phyloP scores from a whole-genome alignment of 1,140 invertebrate species.

The Heterodera schachtii region DNA sequence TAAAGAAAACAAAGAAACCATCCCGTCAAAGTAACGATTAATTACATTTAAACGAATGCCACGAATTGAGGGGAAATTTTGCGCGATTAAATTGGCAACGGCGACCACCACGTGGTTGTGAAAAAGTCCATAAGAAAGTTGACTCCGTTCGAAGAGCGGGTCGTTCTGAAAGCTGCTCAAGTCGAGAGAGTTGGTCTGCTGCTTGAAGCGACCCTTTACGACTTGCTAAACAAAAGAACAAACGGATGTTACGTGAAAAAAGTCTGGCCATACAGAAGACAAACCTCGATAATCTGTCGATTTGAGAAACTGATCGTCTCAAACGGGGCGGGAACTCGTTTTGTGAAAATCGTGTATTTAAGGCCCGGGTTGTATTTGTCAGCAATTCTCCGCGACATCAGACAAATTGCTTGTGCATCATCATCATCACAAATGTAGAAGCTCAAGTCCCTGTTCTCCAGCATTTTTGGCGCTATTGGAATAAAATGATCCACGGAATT shows the following conservation, averaged over 20 bases:
- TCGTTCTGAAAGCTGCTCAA: constrained; percentile 43
- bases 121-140: constrained; percentile 17
- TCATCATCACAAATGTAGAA: constrained; percentile 23
- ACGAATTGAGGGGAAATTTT: constrained; percentile 32
- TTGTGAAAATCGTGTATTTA: constrained; percentile 34
- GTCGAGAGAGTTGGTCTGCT: constrained; percentile 41
- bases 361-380: constrained; percentile 35
- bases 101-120: constrained; percentile 44
- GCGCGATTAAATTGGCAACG: constrained; percentile 24
- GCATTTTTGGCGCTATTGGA: constrained; percentile 33
- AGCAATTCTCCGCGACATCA: constrained; percentile 30
- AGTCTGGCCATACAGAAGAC: background rate
- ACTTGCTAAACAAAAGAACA: constrained; percentile 30
- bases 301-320: constrained; percentile 21
- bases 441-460: constrained; percentile 19
- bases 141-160: constrained; percentile 19
- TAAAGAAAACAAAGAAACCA: constrained; percentile 12
- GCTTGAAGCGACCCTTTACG: constrained; percentile 34
- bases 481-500: constrained; percentile 29
- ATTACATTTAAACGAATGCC: constrained; percentile 42
- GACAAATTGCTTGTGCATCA: constrained; percentile 31
- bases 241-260: too few species aligned
- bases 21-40: background rate
- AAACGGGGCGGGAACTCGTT: constrained; percentile 28
- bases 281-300: constrained; percentile 32